Evolutionary conservation across 2,888 invertebrate genomes (phyloP).

Genomic region (Dusona sp.): DNA sequence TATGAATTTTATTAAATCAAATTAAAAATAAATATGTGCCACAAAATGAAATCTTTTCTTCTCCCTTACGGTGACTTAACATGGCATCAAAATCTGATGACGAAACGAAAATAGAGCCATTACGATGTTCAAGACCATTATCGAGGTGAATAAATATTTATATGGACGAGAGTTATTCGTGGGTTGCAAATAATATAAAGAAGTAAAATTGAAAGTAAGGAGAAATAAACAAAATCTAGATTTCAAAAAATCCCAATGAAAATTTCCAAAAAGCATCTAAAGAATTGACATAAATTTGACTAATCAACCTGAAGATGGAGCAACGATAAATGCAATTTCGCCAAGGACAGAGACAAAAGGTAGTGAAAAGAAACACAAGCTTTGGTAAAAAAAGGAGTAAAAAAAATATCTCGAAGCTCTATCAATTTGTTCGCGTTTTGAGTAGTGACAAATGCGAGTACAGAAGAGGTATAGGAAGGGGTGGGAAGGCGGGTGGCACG

Average conservation of each 20-base stretch:
- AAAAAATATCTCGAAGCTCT: neutral
- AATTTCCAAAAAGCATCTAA: neutral
- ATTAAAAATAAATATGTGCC: neutral
- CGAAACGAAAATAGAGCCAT: neutral
- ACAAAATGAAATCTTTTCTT: neutral
- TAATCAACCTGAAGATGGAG: neutral
- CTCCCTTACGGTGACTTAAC: neutral
- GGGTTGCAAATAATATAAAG: neutral
- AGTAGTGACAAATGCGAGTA: slow-evolving; percentile 42
- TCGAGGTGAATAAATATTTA: neutral
- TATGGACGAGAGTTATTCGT: neutral
- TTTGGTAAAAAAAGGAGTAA: neutral
- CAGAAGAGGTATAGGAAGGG: neutral
- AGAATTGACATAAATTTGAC: neutral
- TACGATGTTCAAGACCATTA: neutral
- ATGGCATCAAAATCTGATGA: neutral
- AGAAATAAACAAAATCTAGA: neutral
- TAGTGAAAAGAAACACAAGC: neutral
- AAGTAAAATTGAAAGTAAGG: neutral
- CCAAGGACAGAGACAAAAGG: neutral
- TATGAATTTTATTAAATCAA: too few species aligned
- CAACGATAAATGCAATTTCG: neutral
- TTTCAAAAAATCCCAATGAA: too few species aligned
- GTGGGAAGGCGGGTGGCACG: neutral
- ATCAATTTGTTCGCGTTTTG: slow-evolving; percentile 31